Base-by-base conservation (phyloP, 2,113 vertebrate species). In the Forbesichthys papilliferus region DNA sequence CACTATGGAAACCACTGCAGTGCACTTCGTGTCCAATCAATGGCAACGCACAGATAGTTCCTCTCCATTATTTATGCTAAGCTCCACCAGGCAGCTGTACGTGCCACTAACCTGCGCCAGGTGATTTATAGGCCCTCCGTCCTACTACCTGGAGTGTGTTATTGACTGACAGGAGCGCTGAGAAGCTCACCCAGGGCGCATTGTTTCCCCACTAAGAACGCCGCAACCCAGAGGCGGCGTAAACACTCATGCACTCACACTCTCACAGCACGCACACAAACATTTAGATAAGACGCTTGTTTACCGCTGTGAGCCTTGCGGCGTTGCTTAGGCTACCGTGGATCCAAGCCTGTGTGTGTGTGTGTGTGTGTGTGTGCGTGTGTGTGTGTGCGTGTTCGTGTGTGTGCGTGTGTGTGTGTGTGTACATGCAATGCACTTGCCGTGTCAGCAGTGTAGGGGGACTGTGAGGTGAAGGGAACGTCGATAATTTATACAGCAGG, bases 401-500 rank as follows among this genome's bases (percentile, higher is more conserved):
- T 55, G 58, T 61, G 47, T 48, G 61, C 60, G 69, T 61, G 61
- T 62, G 71, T 66, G 68, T 36, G 65, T 62, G 33, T 63, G 55
- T 59, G 16, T 36, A 60, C 55, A 49, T 77, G 83, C 55, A 51
- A 61, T 59, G 65, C 52, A 67, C 68, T 65, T 81, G 79, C 78
- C 73, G 75, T 71, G 72, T 87, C 88, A 86, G 81, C 86, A 77
- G 67, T 81, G 80, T 80, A 13, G 68, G 75, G 64, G 68, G 27
- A 61, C 79, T 86, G 58, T 74, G 69, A 83, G 79, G 88, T 81
- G 84, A 86, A 81, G 77, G 82, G 64, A 84, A 83, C 4, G 80
- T 90, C 86, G 83, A 90, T 90, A 89, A 90, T 88, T 87, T 88
- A 90, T 90, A 87, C 88, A 79, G 78, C 81, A 77, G 80, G 80